phyloP scores from a whole-genome alignment of 1,140 invertebrate species.

The Tetragnatha versicolor region DNA sequence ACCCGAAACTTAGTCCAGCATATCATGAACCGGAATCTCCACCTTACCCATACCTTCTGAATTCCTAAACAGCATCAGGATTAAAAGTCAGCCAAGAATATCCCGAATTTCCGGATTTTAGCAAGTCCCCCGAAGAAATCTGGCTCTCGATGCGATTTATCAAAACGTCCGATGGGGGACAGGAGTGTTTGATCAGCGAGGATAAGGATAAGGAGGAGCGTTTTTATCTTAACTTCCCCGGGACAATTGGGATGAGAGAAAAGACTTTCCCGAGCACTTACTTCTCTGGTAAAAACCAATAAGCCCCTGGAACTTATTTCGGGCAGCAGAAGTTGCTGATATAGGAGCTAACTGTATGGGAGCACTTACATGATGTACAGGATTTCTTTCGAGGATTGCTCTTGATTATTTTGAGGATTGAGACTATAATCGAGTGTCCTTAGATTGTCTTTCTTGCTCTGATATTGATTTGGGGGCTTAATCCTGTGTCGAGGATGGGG shows the following conservation, averaged over 20 bases:
- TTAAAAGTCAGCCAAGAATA: background rate
- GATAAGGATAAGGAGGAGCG: background rate
- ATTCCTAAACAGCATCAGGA: background rate
- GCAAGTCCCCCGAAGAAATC: background rate
- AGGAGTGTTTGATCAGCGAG: slow-evolving; percentile 4
- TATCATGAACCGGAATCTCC: too few relatives aligned
- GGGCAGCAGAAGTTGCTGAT: too few relatives aligned
- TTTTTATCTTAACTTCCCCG: background rate
- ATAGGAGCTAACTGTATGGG: background rate
- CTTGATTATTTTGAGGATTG: too few relatives aligned
- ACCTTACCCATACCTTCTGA: too few relatives aligned
- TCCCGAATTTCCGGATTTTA: background rate
- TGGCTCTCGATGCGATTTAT: slow-evolving; percentile 10
- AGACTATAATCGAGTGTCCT: too few relatives aligned
- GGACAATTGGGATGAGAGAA: slow-evolving; percentile 9
- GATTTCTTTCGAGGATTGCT: background rate
- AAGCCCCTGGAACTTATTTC: background rate
- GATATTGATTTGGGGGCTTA: too few relatives aligned
- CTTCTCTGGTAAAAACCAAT: background rate
- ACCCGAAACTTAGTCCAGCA: too few relatives aligned
- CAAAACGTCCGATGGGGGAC: background rate
- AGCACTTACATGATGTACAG: background rate
- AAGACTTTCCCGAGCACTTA: slow-evolving; percentile 15
- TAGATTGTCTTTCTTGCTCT: too few relatives aligned
- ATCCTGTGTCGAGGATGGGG: too few relatives aligned